phyloP scores from a whole-genome alignment of 2,888 invertebrate genomes.

The Leptura quadrifasciata region DNA sequence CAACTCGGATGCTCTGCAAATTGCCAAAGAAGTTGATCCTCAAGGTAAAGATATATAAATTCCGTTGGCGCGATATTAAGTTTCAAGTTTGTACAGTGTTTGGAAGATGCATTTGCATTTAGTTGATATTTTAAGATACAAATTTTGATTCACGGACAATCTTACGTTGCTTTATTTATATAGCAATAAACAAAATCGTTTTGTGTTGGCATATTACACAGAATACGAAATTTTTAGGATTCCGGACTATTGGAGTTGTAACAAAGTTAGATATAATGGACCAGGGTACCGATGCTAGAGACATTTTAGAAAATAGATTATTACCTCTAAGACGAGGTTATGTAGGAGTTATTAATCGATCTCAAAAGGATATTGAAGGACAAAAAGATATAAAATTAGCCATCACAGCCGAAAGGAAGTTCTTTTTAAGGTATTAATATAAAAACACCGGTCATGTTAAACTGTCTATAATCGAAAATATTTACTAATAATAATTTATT shows the following conservation, averaged over 20 bases:
- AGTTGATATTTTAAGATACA: no score
- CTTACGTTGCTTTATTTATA: no score
- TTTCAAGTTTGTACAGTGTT: no score
- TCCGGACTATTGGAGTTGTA: conserved; percentile 98
- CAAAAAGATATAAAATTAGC: conserved; percentile 97
- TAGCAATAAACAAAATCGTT: no score
- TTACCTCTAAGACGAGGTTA: conserved; percentile 95
- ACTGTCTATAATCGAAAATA: background rate
- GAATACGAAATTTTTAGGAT: conserved; percentile 76
- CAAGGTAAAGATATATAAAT: conserved; percentile 82
- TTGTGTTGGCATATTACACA: no score
- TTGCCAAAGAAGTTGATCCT: conserved; percentile 98
- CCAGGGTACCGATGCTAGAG: conserved; percentile 98
- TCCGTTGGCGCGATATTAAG: background rate
- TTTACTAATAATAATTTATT: conserved; percentile 23
- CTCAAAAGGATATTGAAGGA: conserved; percentile 99
- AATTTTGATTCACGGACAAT: no score
- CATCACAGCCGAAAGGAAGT: conserved; percentile 96
- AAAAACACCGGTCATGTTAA: background rate
- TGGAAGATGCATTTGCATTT: no score
- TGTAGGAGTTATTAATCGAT: conserved; percentile 99
- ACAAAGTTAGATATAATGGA: conserved; percentile 99
- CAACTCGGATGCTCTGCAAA: conserved; percentile 98
- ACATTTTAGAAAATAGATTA: conserved; percentile 97
- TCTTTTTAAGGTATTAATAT: conserved; percentile 87